Evolutionary conservation across 2,113 vertebrate genomes (phyloP), one percentile per base, ranked within the genome.

Genomic region (Acrocephalus arundinaceus): DNA sequence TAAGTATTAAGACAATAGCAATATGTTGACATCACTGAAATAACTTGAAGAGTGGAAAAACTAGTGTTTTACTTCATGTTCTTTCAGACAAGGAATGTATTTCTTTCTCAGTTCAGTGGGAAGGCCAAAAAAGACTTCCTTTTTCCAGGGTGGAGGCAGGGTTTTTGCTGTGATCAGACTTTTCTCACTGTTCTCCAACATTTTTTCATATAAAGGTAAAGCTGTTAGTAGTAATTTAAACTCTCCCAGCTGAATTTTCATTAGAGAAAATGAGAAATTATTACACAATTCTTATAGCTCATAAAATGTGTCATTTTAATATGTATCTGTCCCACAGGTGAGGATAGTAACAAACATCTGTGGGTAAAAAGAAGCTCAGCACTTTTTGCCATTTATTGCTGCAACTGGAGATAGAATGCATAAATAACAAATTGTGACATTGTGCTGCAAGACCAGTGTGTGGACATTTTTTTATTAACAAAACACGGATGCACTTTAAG

Each of bases 401-500:
- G 11, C 8, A 68, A 13, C 5, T 30, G 13, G 43, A 75, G 28
- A 14, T 4, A 19, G 21, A 25, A 37, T 33, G 54, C 23, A 51
- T n/a, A 45, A 84, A 27, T 18, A 76, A 30, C 15, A 87, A 72
- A 59, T 27, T 15, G 25, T 5, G 46, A 27, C 20, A 49, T 16
- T 55, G 19, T 0, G 0, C 17, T 59, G 23, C 39, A 87, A 80
- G 27, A 37, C 8, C 2, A 2, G 5, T 21, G 6, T 49, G 8
- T 62, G 41, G 20, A 46, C 22, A 10, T 68, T 48, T 79, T 43
- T 43, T 66, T 20, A 63, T 80, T 48, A 61, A 43, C 6, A 62
- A 61, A 55, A 25, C 2, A 27, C 0, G 27, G 43, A 41, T 52
- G 4, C 2, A 43, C 6, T 39, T 77, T 25, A 52, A 61, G 12